Evolutionary conservation across 2,113 vertebrate genomes (phyloP).

Genomic region (Varanus komodoensis): DNA sequence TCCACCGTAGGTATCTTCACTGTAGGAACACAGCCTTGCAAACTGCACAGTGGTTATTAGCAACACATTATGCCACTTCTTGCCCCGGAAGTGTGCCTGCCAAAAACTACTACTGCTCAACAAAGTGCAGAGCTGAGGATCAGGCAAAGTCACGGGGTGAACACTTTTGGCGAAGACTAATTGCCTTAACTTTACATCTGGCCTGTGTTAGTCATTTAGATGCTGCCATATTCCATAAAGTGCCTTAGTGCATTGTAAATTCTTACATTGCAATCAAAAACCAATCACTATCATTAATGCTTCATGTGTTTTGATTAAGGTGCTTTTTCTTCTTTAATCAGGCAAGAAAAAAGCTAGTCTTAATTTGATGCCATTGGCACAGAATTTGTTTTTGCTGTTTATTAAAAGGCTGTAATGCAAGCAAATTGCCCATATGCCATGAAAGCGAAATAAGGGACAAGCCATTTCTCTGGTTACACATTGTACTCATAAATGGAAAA

Average conservation of each 20-base stretch:
- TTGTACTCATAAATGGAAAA: constrained; percentile 15
- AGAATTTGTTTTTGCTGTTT: constrained; percentile 49
- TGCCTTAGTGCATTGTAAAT: constrained; percentile 50
- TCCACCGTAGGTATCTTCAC: not conserved
- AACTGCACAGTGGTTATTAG: not conserved
- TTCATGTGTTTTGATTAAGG: constrained; percentile 61
- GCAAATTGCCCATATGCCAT: constrained; percentile 45
- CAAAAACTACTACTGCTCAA: not conserved
- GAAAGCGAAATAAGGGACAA: constrained; percentile 46
- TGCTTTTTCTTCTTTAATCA: constrained; percentile 64
- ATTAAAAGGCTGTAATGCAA: constrained; percentile 54
- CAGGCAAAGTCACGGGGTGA: constrained; percentile 45
- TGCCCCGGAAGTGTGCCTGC: constrained; percentile 32
- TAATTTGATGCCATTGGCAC: constrained; percentile 34
- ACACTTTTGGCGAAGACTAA: constrained; percentile 53
- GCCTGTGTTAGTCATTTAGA: constrained; percentile 52
- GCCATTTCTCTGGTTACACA: constrained; percentile 17
- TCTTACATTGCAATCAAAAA: constrained; percentile 58
- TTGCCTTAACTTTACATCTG: constrained; percentile 56
- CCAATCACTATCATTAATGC: constrained; percentile 57
- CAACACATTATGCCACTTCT: not conserved
- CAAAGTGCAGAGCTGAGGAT: constrained; percentile 41
- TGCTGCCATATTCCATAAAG: constrained; percentile 42
- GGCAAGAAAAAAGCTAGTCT: constrained; percentile 23
- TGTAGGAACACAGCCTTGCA: not conserved